phyloP scores from a whole-genome alignment of 1,140 invertebrate species.

The Capitella teleta region DNA sequence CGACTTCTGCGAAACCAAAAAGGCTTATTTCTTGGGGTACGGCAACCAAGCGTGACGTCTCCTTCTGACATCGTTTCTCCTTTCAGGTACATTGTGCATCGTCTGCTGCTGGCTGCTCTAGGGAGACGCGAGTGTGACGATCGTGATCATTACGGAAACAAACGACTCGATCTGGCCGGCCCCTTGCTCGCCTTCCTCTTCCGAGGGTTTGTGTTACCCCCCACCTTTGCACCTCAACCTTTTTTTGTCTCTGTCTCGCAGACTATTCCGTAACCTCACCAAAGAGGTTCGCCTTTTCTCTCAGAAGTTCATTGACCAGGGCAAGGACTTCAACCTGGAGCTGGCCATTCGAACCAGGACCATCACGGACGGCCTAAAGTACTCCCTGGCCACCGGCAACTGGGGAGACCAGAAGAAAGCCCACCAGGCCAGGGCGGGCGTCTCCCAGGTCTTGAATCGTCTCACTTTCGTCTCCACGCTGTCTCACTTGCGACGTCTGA shows the following conservation, averaged over 20 bases:
- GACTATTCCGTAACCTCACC: constrained; percentile 39
- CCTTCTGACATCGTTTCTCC: too few relatives aligned
- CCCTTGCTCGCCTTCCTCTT: constrained; percentile 92
- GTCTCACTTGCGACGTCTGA: constrained; percentile 90
- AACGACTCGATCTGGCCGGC: constrained; percentile 91
- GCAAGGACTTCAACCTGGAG: constrained; percentile 96
- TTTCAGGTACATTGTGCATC: constrained; percentile 90
- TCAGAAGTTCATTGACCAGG: constrained; percentile 96
- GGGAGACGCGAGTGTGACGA: constrained; percentile 92
- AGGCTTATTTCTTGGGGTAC: constrained; percentile 88
- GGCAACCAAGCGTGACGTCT: too few relatives aligned
- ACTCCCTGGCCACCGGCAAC: constrained; percentile 96
- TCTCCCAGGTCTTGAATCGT: constrained; percentile 85
- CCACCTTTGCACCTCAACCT: neutral
- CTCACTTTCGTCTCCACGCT: constrained; percentile 95
- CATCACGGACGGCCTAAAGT: constrained; percentile 94
- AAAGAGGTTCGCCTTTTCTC: constrained; percentile 81
- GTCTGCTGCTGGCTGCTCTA: constrained; percentile 82
- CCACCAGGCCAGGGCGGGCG: constrained; percentile 88
- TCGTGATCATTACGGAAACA: constrained; percentile 99
- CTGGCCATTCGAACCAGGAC: constrained; percentile 94
- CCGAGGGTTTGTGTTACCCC: constrained; percentile 52
- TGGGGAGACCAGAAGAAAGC: constrained; percentile 99
- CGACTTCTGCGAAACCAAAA: constrained; percentile 98
- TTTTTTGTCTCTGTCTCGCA: constrained; percentile 11